Conservation (phyloP, 1,140 invertebrate genomes). For the Drosophila obscura region DNA sequence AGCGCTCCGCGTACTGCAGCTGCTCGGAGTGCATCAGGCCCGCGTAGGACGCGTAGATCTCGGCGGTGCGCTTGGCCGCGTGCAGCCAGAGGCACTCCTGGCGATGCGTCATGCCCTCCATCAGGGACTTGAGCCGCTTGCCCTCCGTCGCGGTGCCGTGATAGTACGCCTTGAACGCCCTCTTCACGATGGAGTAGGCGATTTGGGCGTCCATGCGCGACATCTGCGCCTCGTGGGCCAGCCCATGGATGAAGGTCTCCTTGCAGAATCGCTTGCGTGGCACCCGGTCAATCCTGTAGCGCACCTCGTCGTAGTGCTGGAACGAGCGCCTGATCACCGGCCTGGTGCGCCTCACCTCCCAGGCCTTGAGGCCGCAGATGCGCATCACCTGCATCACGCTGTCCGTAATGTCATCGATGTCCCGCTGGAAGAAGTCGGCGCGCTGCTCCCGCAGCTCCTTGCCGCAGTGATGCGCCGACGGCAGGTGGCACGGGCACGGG, state of each 20-base stretch:
- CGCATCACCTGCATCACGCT: conserved; percentile 66
- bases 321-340: conserved; percentile 52
- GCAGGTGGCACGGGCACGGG: conserved; percentile 28
- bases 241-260: conserved; percentile 70
- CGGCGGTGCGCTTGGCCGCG: conserved; percentile 63
- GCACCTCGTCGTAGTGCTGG: conserved; percentile 65
- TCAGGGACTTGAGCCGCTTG: not conserved
- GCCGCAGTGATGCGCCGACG: not conserved
- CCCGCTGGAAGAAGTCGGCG: conserved; percentile 4
- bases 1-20: conserved; percentile 50
- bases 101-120: conserved; percentile 17
- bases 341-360: conserved; percentile 50
- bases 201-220: conserved; percentile 67
- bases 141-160: conserved; percentile 49
- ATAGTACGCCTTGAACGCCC: conserved; percentile 73
- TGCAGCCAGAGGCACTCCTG: conserved; percentile 69
- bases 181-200: conserved; percentile 69
- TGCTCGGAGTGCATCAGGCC: conserved; percentile 65
- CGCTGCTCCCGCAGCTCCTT: not conserved
- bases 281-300: conserved; percentile 54
- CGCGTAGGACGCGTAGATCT: conserved; percentile 55
- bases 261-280: conserved; percentile 67
- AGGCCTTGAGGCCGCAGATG: conserved; percentile 57
- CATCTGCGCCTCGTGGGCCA: conserved; percentile 61
- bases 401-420: conserved; percentile 59